Percentiles rank a stretch among this genome's conserved stretches.
Conservation (phyloP, 2,113 vertebrate genomes). For the Prinia subflava region DNA sequence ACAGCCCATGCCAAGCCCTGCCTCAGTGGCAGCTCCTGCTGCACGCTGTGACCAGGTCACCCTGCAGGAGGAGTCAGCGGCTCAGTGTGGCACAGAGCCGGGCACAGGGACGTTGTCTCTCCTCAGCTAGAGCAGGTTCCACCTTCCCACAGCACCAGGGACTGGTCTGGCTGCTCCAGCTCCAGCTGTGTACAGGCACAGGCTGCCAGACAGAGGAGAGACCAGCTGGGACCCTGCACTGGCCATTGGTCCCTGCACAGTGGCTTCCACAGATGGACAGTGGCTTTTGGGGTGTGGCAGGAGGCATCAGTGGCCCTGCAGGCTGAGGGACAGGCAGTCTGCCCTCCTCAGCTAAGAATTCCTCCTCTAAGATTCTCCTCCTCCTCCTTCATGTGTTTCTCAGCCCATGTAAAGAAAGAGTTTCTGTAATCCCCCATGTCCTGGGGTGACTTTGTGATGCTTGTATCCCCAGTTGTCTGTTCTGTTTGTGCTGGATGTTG, state of each 20-base stretch:
- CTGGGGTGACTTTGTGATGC: background rate
- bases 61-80: fast-evolving
- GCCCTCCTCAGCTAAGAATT: background rate
- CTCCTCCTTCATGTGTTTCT: background rate
- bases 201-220: background rate
- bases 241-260: background rate
- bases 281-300: background rate
- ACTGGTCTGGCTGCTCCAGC: background rate
- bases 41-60: too few species aligned
- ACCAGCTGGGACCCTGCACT: background rate
- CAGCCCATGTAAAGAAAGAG: background rate
- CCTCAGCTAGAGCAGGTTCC: fast-evolving
- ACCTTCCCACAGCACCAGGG: background rate
- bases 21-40: background rate
- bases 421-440: background rate
- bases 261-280: background rate
- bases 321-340: background rate
- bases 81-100: background rate
- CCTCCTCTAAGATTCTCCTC: background rate
- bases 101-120: background rate
- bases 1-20: background rate
- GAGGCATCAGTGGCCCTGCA: background rate
- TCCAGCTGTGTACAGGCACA: background rate
- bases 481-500: background rate
- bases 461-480: background rate